phyloP scores from a whole-genome alignment of 1,140 invertebrate species.

The Chlorops oryzae region DNA sequence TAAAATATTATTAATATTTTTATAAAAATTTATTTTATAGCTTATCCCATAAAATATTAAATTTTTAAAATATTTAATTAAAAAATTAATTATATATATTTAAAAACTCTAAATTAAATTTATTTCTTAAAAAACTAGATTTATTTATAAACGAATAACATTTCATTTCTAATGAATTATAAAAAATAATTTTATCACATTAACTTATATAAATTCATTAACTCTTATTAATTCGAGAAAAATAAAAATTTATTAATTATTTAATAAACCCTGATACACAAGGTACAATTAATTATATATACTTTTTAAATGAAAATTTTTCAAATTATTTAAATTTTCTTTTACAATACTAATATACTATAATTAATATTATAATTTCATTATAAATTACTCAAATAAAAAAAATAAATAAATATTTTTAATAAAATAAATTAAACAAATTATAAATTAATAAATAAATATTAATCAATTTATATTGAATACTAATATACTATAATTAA shows the following conservation, averaged over 20 bases:
- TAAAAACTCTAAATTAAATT: constrained; percentile 52
- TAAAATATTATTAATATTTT: constrained; percentile 31
- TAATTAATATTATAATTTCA: constrained; percentile 46
- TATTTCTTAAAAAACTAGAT: constrained; percentile 60
- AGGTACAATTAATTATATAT: constrained; percentile 56
- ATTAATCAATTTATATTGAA: constrained; percentile 44
- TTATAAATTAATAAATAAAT: constrained; percentile 33
- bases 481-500: too few species aligned
- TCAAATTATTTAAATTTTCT: constrained; percentile 38
- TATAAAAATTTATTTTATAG: constrained; percentile 37
- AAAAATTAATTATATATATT: constrained; percentile 47
- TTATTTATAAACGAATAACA: constrained; percentile 56
- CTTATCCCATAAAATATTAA: too few species aligned
- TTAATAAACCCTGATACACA: constrained; percentile 62
- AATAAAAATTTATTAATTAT: constrained; percentile 47
- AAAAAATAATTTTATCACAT: constrained; percentile 54
- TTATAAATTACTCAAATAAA: constrained; percentile 50
- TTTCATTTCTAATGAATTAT: constrained; percentile 56
- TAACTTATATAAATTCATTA: too few species aligned
- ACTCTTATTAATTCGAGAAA: constrained; percentile 55
- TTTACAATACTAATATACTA: constrained; percentile 49
- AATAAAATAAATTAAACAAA: constrained; percentile 26
- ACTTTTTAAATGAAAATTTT: constrained; percentile 49
- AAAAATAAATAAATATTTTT: constrained; percentile 34
- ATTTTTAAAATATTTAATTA: too few species aligned